Base-by-base conservation (phyloP, 2,797 vertebrate genomes). In the Tolypeutes matacus region DNA sequence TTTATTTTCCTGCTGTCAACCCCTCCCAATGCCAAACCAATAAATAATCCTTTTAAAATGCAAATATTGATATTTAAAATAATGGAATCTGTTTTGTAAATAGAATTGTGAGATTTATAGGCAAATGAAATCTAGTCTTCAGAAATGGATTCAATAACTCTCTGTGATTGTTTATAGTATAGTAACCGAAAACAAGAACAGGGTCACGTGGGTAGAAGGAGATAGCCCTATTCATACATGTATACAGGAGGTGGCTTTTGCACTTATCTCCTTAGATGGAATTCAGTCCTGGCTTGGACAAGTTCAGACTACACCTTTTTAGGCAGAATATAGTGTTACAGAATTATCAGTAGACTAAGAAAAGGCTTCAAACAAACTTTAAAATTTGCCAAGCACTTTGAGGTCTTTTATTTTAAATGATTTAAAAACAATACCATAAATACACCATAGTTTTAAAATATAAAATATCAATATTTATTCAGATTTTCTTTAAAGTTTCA, bases 61-160 rank as follows among this genome's bases (percentile, higher is more conserved):
- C 73, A 98, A 97, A 98, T 97, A 97, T 70, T 96, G 89, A 69
- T 97, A 97, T 97, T 98, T 98, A 95, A 97, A 97, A 97, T 95
- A 97, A 96, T 94, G 34, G 14, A 88, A 27, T 70, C 34, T 94
- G 85, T 95, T 95, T 51, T 85, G 14, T 49, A 96, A 91, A 93
- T 60, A 97, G 72, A 96, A 97, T 96, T 39, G 0, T 82, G 91
- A 94, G 56, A 64, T 82, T 94, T 96, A 89, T 23, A 96, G 88
- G 58, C 58, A 97, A 94, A 51, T 64, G 21, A 85, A 84, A 93
- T 92, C 34, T 91, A 25, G 84, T 13, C 36, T 96, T 97, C 80
- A 56, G 75, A 97, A 93, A 92, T 13, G 96, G 15, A 72, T 46
- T 96, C 73, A 95, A 29, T 72, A 88, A 77, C 60, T 95, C 23